Percentiles rank a stretch among this genome's conserved stretches.
These are phyloP conservation scores for Archocentrus centrarchus DNA, from an alignment of 2,113 vertebrate genomes.

Conservation along the genomic window DNA sequence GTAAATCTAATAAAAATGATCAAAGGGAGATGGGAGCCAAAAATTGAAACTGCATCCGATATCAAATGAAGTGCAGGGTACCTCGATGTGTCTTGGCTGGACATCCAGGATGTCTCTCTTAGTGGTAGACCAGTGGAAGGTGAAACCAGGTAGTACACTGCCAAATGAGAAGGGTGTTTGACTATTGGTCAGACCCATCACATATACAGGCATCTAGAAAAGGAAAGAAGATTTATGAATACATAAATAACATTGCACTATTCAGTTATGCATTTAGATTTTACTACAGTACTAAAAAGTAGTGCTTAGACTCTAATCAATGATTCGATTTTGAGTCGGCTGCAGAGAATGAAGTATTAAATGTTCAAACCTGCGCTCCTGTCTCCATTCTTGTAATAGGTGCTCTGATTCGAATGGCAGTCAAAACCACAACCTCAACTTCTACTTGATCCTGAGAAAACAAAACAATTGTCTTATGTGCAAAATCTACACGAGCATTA, in stretches of 20 bases:
- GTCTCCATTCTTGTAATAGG: conserved; percentile 93
- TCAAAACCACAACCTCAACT: conserved; percentile 90
- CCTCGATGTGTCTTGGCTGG: conserved; percentile 88
- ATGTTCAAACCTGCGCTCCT: conserved; percentile 84
- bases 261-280: neutral
- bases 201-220: conserved; percentile 88
- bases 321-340: neutral
- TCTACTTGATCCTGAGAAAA: conserved; percentile 88
- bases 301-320: neutral
- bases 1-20: conserved; percentile 53
- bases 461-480: neutral
- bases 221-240: conserved; percentile 6
- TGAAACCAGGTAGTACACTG: conserved; percentile 86
- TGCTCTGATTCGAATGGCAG: conserved; percentile 87
- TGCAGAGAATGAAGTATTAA: neutral
- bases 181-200: conserved; percentile 90
- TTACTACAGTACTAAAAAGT: neutral
- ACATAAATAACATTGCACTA: neutral
- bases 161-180: conserved; percentile 96
- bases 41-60: conserved; percentile 36
- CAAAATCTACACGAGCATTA: neutral
- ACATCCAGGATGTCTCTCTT: conserved; percentile 92
- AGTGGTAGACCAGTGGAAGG: conserved; percentile 93
- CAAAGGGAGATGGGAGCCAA: conserved; percentile 1
- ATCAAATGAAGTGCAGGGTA: conserved; percentile 55